Conservation (phyloP, 2,888 invertebrate genomes). For the Lochmaea capreae region DNA sequence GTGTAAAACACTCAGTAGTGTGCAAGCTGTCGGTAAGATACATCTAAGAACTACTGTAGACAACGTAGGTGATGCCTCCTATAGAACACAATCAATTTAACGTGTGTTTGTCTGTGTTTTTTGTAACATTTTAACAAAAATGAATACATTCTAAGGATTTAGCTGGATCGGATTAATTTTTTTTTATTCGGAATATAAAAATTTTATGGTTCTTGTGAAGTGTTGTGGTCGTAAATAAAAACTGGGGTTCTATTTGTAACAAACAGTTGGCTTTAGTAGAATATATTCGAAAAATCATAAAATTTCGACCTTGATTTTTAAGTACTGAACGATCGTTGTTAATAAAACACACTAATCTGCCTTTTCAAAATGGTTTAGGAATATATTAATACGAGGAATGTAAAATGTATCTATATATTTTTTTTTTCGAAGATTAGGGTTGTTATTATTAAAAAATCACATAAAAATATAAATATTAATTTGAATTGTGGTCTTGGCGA, state of each 20-base stretch:
- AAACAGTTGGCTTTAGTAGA: background rate
- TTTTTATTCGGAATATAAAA: too few relatives aligned
- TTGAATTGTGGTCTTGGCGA: slow-evolving; percentile 58
- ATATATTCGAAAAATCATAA: background rate
- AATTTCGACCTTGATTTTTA: background rate
- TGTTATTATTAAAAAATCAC: slow-evolving; percentile 51
- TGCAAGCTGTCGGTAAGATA: too few relatives aligned
- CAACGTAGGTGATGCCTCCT: too few relatives aligned
- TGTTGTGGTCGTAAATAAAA: background rate
- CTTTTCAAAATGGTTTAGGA: background rate
- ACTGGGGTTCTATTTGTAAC: background rate
- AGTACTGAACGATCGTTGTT: background rate
- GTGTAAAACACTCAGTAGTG: too few relatives aligned
- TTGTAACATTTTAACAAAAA: too few relatives aligned
- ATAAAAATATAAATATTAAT: slow-evolving; percentile 59
- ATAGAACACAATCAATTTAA: too few relatives aligned
- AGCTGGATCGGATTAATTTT: too few relatives aligned
- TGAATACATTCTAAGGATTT: too few relatives aligned
- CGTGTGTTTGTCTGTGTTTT: too few relatives aligned
- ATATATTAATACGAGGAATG: slow-evolving; percentile 30
- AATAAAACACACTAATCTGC: background rate
- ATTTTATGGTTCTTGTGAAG: background rate
- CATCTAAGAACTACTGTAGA: too few relatives aligned
- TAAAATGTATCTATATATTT: slow-evolving; percentile 19
- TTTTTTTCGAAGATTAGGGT: slow-evolving; percentile 29